These are phyloP conservation scores for Harpegnathos saltator DNA, from an alignment of 1,140 invertebrate species.

Conservation along the genomic window DNA sequence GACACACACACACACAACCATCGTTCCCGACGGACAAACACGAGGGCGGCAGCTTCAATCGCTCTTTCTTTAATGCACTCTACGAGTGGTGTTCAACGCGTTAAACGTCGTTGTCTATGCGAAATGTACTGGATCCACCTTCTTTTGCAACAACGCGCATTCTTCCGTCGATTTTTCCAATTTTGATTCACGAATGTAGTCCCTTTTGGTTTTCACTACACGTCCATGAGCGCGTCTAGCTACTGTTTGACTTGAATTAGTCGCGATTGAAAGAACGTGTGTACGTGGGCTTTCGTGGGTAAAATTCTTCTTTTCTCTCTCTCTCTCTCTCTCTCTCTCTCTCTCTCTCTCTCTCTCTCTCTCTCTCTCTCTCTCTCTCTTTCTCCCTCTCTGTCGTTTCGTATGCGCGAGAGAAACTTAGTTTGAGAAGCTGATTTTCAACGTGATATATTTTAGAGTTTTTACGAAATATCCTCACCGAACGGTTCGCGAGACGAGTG, in stretches of 20 bases:
- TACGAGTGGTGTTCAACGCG: conserved; percentile 12
- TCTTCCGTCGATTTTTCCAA: conserved; percentile 3
- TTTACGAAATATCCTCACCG: too few species aligned
- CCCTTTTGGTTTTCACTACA: background rate
- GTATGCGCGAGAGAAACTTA: too few species aligned
- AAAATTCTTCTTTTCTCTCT: too few species aligned
- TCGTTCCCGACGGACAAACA: conserved; percentile 31
- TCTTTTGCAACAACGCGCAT: background rate
- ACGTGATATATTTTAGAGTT: too few species aligned
- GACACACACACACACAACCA: background rate
- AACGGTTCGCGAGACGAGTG: too few species aligned
- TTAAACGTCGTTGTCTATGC: conserved; percentile 23
- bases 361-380: too few species aligned
- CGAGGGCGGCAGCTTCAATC: conserved; percentile 26
- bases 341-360: too few species aligned
- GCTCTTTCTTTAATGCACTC: conserved; percentile 43
- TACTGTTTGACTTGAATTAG: background rate
- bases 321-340: too few species aligned
- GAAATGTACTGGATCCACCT: background rate
- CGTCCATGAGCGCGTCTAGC: too few species aligned
- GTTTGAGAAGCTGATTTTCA: too few species aligned
- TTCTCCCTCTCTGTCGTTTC: too few species aligned
- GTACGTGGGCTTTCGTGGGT: too few species aligned
- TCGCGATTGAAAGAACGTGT: background rate
- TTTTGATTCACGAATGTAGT: background rate